phyloP scores from a whole-genome alignment of 2,888 invertebrate species.

The Sceliomorpha sp. region DNA sequence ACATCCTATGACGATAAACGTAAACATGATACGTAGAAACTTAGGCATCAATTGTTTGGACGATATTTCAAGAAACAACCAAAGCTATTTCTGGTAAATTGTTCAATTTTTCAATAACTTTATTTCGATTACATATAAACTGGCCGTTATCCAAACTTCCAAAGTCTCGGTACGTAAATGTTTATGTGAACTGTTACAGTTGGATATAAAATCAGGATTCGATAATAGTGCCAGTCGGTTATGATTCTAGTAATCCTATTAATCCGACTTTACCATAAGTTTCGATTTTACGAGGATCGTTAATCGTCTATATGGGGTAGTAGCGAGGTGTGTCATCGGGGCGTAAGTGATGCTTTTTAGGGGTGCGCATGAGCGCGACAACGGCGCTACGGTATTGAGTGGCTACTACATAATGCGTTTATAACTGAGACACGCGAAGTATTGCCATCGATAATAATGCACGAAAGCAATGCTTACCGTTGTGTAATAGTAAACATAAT shows the following conservation, averaged over 20 bases:
- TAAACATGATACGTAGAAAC: too few relatives aligned
- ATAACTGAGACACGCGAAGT: conserved; percentile 13
- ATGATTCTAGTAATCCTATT: conserved; percentile 46
- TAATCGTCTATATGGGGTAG: conserved; percentile 42
- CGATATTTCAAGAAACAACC: too few relatives aligned
- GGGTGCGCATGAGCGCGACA: conserved; percentile 60
- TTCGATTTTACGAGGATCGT: conserved; percentile 51
- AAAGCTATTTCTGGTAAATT: too few relatives aligned
- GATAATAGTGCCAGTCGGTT: conserved; percentile 39
- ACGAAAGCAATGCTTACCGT: too few relatives aligned
- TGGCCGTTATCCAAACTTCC: too few relatives aligned
- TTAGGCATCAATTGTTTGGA: too few relatives aligned
- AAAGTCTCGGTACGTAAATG: too few relatives aligned
- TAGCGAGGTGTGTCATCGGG: conserved; percentile 49
- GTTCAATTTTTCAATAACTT: too few relatives aligned
- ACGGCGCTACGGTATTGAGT: conserved; percentile 57
- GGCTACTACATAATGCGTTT: conserved; percentile 51
- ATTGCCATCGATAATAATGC: too few relatives aligned
- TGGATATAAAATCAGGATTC: conserved; percentile 36
- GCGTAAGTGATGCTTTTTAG: conserved; percentile 52
- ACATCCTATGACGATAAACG: too few relatives aligned
- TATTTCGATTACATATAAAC: too few relatives aligned
- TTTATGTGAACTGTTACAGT: conserved; percentile 32
- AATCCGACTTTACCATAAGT: conserved; percentile 51
- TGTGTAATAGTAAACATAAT: too few relatives aligned